phyloP scores from a whole-genome alignment of 1,140 invertebrate genomes.

The Drosophila nannoptera region DNA sequence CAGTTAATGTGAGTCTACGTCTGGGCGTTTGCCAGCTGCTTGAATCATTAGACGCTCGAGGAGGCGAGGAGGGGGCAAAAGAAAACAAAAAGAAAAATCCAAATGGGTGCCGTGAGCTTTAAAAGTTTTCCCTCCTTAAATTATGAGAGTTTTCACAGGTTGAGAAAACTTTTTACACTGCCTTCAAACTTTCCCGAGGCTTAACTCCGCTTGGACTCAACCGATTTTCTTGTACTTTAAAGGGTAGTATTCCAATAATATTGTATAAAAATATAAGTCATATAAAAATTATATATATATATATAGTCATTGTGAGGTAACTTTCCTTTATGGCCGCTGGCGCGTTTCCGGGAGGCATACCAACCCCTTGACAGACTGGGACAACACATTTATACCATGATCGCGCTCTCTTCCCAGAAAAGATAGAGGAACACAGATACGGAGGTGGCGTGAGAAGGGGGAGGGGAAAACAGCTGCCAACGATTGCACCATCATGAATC shows the following conservation, averaged over 20 bases:
- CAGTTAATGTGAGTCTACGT: constrained; percentile 15
- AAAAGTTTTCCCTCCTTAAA: too few species aligned
- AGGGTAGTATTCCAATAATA: too few species aligned
- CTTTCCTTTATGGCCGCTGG: neutral
- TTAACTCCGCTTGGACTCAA: too few species aligned
- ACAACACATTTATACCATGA: constrained; percentile 9
- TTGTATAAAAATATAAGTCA: too few species aligned
- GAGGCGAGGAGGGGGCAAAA: constrained; percentile 2
- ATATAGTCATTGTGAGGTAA: too few species aligned
- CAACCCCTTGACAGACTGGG: constrained; percentile 31
- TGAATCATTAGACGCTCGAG: constrained; percentile 27
- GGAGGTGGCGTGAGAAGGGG: neutral
- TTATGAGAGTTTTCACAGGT: too few species aligned
- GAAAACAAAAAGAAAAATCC: neutral
- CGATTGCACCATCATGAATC: constrained; percentile 29
- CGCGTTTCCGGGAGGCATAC: constrained; percentile 37
- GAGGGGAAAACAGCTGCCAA: constrained; percentile 26
- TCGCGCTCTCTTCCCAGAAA: constrained; percentile 18
- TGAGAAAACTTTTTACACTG: too few species aligned
- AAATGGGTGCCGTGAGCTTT: too few species aligned
- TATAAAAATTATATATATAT: too few species aligned
- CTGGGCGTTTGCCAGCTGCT: constrained; percentile 40
- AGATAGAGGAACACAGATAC: too few species aligned
- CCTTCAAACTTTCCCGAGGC: too few species aligned
- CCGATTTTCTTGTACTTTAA: too few species aligned